Evolutionary conservation across 2,888 invertebrate species (phyloP).

Genomic region (Theretra japonica): DNA sequence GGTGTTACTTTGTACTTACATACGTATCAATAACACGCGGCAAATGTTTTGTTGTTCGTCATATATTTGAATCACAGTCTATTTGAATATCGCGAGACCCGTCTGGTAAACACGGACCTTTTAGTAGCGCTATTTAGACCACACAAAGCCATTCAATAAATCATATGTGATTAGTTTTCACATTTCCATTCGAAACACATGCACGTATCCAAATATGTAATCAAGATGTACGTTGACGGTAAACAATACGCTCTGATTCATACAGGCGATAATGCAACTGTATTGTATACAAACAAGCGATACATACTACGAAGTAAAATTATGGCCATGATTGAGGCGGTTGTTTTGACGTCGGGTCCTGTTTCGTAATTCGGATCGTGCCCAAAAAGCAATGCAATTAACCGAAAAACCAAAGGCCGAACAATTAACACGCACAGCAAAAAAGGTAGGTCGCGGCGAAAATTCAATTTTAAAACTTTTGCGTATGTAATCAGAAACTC

Average conservation of each 20-base stretch:
- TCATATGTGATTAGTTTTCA: constrained; percentile 46
- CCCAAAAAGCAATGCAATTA: constrained; percentile 44
- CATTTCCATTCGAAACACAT: constrained; percentile 48
- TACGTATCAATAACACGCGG: constrained; percentile 53
- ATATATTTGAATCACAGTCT: constrained; percentile 6
- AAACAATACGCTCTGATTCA: constrained; percentile 71
- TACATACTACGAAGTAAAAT: constrained; percentile 31
- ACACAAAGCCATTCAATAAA: constrained; percentile 13
- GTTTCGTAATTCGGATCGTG: constrained; percentile 5
- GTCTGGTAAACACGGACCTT: background rate
- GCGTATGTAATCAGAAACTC: constrained; percentile 59
- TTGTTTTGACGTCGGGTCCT: constrained; percentile 39
- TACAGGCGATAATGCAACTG: constrained; percentile 58
- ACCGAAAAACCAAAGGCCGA: constrained; percentile 53
- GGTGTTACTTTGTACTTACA: constrained; percentile 53
- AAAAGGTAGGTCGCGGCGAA: constrained; percentile 50
- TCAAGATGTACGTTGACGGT: constrained; percentile 53
- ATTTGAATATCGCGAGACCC: background rate
- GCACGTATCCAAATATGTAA: constrained; percentile 59
- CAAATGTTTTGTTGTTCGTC: constrained; percentile 27
- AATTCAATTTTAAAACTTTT: constrained; percentile 67
- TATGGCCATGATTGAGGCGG: constrained; percentile 13
- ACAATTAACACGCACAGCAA: constrained; percentile 54
- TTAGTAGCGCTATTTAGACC: background rate
- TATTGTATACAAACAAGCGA: constrained; percentile 59